Evolutionary conservation across 2,888 invertebrate genomes (phyloP).

Genomic region (Tipula confusa): DNA sequence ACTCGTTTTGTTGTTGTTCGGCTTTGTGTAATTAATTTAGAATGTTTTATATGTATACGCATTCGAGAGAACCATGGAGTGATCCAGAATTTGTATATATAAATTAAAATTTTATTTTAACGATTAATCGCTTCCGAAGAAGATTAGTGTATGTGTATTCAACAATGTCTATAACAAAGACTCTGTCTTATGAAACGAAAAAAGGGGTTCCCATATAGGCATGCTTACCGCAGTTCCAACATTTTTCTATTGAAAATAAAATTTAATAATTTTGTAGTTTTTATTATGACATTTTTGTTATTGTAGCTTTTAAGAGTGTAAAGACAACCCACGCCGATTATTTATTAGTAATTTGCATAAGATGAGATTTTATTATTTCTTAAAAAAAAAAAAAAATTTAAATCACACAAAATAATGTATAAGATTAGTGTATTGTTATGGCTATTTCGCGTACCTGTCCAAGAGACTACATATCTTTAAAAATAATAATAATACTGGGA

Average conservation of each 20-base stretch:
- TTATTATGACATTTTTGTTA: neutral
- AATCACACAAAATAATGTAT: neutral
- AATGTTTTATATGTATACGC: neutral
- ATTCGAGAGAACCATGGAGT: neutral
- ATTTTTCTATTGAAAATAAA: neutral
- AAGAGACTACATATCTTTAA: neutral
- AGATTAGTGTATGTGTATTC: neutral
- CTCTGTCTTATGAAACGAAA: neutral
- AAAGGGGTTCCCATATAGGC: slow-evolving; percentile 1
- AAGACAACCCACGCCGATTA: neutral
- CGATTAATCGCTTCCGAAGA: slow-evolving; percentile 12
- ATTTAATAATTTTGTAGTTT: neutral
- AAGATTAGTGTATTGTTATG: neutral
- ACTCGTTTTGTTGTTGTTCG: neutral
- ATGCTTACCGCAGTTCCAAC: neutral
- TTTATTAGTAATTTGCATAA: neutral
- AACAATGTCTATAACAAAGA: neutral
- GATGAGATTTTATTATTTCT: neutral
- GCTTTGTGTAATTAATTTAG: neutral
- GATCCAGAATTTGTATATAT: neutral
- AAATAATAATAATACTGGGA: neutral
- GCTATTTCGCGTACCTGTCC: neutral
- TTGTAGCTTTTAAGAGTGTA: neutral
- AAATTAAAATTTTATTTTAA: neutral
- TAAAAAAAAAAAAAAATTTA: neutral